Conservation (phyloP, 2,888 invertebrate genomes). For the Lasioglossum morio region DNA sequence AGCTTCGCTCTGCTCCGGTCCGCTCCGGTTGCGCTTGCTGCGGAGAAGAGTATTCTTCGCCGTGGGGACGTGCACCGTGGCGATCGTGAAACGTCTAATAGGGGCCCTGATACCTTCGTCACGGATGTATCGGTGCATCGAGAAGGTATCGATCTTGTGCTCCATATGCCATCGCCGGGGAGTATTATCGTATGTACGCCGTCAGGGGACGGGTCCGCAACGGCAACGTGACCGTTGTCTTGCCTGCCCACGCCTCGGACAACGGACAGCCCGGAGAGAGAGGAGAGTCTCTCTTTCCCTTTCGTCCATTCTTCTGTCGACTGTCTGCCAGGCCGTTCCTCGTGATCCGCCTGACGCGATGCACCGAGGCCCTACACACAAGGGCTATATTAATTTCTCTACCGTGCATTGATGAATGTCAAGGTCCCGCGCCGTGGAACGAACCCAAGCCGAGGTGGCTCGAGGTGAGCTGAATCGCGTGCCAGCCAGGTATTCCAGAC, state of each 20-base stretch:
- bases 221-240: conserved; percentile 64
- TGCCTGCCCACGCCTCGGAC: conserved; percentile 68
- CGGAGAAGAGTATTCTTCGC: conserved; percentile 45
- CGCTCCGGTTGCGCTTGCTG: not conserved
- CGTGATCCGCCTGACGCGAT: conserved; percentile 47
- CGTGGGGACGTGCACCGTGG: conserved; percentile 37
- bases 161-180: conserved; percentile 63
- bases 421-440: conserved; percentile 39
- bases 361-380: conserved; percentile 32
- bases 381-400: conserved; percentile 74
- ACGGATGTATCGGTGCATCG: conserved; percentile 66
- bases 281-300: conserved; percentile 26
- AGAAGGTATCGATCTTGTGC: conserved; percentile 63
- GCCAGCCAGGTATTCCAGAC: conserved; percentile 56
- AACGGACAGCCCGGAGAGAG: conserved; percentile 27
- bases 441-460: conserved; percentile 12
- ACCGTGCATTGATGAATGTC: conserved; percentile 70
- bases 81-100: conserved; percentile 65
- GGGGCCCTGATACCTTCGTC: conserved; percentile 64
- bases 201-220: conserved; percentile 48
- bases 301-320: conserved; percentile 56
- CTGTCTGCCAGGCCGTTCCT: conserved; percentile 25
- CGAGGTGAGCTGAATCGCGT: conserved; percentile 62
- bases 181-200: conserved; percentile 56
- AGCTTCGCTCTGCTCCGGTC: not conserved